phyloP scores from a whole-genome alignment of 2,113 vertebrate species.

The Onychostruthus taczanowskii region DNA sequence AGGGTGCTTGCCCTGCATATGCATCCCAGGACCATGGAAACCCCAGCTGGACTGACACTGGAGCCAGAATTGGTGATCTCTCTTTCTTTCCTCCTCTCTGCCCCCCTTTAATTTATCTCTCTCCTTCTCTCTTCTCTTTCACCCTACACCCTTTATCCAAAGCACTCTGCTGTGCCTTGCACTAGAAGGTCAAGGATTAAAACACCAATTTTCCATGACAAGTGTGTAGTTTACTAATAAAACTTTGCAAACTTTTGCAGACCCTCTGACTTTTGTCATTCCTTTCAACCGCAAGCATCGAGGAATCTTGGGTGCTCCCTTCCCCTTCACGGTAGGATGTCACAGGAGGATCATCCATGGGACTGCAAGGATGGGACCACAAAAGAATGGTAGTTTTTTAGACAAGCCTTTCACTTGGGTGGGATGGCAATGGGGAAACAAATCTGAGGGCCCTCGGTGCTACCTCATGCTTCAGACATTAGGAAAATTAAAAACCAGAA shows the following conservation, averaged over 20 bases:
- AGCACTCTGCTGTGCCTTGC: neutral
- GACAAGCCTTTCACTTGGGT: neutral
- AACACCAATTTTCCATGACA: neutral
- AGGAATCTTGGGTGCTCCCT: neutral
- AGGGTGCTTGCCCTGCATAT: neutral
- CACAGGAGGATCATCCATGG: neutral
- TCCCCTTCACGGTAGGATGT: neutral
- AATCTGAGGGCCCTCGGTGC: rapidly evolving
- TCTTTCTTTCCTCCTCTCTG: neutral
- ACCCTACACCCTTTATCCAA: neutral
- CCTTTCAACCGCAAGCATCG: neutral
- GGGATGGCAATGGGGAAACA: neutral
- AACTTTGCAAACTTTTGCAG: neutral
- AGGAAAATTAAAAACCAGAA: neutral
- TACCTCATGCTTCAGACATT: neutral
- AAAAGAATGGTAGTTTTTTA: neutral
- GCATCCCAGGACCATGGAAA: neutral
- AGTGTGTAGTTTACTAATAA: neutral
- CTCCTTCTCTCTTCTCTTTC: neutral
- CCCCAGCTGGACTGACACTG: neutral
- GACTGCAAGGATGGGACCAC: neutral
- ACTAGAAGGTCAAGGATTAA: neutral
- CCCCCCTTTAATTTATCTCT: neutral
- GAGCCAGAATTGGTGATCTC: neutral
- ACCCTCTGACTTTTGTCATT: neutral